These are phyloP conservation scores for Mus spicilegus DNA, from an alignment of 2,113 vertebrate genomes.

Conservation along the genomic window DNA sequence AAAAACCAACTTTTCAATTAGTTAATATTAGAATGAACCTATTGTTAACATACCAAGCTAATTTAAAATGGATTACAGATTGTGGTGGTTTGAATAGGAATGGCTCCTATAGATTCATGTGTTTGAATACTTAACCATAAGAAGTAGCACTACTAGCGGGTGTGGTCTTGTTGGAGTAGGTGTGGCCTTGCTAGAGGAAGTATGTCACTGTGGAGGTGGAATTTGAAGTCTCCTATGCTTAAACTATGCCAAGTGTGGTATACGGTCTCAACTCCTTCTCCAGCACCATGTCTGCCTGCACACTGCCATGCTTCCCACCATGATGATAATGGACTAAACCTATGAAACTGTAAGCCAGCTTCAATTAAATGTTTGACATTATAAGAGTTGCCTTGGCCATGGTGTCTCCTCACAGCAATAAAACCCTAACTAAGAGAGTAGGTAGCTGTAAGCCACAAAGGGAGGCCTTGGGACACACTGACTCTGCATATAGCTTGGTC, in stretches of 20 bases:
- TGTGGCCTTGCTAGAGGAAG: neutral
- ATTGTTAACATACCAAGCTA: neutral
- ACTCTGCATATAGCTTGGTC: neutral
- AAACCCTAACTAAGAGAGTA: neutral
- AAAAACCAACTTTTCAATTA: neutral
- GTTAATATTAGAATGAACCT: neutral
- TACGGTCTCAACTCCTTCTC: neutral
- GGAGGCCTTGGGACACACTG: neutral
- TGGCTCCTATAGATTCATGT: neutral
- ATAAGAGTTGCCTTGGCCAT: neutral
- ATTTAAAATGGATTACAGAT: neutral
- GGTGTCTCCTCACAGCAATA: neutral
- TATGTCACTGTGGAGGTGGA: neutral
- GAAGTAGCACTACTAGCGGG: neutral
- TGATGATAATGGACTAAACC: no score
- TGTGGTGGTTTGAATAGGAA: neutral
- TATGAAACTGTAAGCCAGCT: no score
- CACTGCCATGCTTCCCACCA: neutral
- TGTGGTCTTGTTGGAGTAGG: neutral
- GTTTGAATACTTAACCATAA: neutral
- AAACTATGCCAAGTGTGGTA: neutral
- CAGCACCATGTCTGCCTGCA: neutral
- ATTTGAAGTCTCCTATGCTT: neutral
- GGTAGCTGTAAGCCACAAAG: neutral
- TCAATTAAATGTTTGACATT: neutral